Evolutionary conservation across 2,797 vertebrate genomes (phyloP), one percentile per base, ranked within the genome.

Genomic region (Schizopygopsis malacanthus): DNA sequence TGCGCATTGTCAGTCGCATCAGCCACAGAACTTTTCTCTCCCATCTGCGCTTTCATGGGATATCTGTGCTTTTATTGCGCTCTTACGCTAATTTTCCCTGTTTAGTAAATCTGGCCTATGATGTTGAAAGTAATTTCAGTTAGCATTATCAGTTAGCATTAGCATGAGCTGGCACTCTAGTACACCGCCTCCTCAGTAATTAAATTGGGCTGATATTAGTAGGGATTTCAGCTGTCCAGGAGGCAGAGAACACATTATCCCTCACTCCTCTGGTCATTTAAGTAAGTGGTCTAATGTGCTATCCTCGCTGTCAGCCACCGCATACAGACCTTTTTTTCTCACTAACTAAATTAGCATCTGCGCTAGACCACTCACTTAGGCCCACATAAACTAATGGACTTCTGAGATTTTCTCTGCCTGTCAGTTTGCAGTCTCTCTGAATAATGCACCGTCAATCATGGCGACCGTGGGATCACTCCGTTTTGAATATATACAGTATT

Each of bases 211-310:
- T 78, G 61, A 33, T 65, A 56, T 78, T 67, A 69, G 73, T 56
- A 43, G 10, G 33, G 41, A 63, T 84, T 84, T 69, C 47, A 84
- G 75, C 77, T 28, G 54, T 41, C 28, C 50, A 33, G 50, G 16
- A 84, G 75, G 67, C 63, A 70, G 41, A 79, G 47, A 83, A 61
- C 71, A 76, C 78, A 81, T 84, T 84, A 84, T 67, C 28, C 33
- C n/a, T 73, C 75, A 52, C 82, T 75, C 13, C 50, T 77, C 61
- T 84, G 79, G 70, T 76, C 61, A 77, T 87, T 84, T 84, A 72
- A 72, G 81, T 87, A 84, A 87, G 82, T 84, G 83, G 54, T 85
- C 41, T 85, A 75, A 85, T 85, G 84, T 84, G 83, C n/a, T 41
- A 56, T 15, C 9, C 25, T 47, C 56, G 76, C 70, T 72, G 16